Percentiles rank a stretch among this genome's conserved stretches.
These are phyloP conservation scores for Oncopodura yosiiana DNA, from an alignment of 1,140 invertebrate species.

Conservation along the genomic window DNA sequence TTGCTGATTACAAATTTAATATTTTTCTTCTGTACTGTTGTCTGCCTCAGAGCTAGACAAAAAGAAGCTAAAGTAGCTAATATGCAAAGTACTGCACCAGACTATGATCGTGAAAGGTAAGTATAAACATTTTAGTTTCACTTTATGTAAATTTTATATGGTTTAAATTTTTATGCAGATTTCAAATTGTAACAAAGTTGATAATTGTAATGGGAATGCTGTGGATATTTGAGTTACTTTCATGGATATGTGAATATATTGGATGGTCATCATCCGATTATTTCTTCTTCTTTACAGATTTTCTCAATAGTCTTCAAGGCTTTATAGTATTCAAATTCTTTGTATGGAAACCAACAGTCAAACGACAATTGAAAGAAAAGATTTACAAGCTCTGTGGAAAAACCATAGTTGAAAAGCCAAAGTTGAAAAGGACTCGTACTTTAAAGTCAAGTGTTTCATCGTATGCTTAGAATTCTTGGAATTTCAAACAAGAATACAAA, in stretches of 20 bases:
- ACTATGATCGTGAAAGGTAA: constrained; percentile 21
- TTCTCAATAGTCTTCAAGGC: constrained; percentile 16
- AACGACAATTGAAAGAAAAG: constrained; percentile 19
- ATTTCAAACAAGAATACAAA: no score
- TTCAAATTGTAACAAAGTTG: constrained; percentile 12
- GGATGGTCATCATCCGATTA: background rate
- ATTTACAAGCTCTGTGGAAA: background rate
- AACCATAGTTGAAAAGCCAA: no score
- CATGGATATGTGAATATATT: constrained; percentile 7
- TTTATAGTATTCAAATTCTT: constrained; percentile 18
- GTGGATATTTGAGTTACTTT: constrained; percentile 24
- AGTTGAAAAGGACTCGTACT: constrained; percentile 3
- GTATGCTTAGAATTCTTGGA: no score
- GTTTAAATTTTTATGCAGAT: constrained; percentile 1
- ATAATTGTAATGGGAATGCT: constrained; percentile 20
- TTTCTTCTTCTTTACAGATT: constrained; percentile 17
- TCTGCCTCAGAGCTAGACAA: constrained; percentile 11
- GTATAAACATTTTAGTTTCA: background rate
- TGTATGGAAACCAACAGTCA: constrained; percentile 18
- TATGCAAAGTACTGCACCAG: constrained; percentile 7
- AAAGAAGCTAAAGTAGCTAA: constrained; percentile 17
- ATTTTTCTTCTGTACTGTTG: constrained; percentile 15
- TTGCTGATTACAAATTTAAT: constrained; percentile 9
- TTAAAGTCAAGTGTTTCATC: constrained; percentile 6
- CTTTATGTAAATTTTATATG: background rate